phyloP scores from a whole-genome alignment of 2,888 invertebrate genomes.

The Spilarctia lutea region DNA sequence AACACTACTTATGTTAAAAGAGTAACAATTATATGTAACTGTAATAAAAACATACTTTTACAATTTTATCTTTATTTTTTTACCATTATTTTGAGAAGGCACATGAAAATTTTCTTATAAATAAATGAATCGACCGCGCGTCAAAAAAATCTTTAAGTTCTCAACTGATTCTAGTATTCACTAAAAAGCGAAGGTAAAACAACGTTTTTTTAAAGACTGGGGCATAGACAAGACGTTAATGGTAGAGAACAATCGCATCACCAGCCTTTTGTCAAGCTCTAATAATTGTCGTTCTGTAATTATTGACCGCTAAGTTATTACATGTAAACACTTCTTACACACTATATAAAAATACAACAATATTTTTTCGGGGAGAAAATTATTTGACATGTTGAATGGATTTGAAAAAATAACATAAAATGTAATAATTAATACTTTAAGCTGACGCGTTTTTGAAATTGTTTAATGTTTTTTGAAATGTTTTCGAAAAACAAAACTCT shows the following conservation, averaged over 20 bases:
- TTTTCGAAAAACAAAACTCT: too few relatives aligned
- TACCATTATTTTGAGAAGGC: slow-evolving; percentile 83
- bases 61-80: slow-evolving; percentile 69
- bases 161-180: slow-evolving; percentile 38
- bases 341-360: slow-evolving; percentile 85
- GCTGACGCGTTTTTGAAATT: too few relatives aligned
- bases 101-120: slow-evolving; percentile 84
- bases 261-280: slow-evolving; percentile 62
- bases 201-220: slow-evolving; percentile 29
- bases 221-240: slow-evolving; percentile 28
- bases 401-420: neutral
- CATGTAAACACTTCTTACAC: slow-evolving; percentile 71
- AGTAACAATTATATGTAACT: slow-evolving; percentile 78
- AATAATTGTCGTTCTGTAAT: slow-evolving; percentile 51
- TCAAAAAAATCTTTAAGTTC: slow-evolving; percentile 46
- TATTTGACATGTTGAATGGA: slow-evolving; percentile 54
- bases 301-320: slow-evolving; percentile 56
- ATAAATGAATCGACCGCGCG: slow-evolving; percentile 74
- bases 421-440: neutral
- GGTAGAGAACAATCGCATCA: slow-evolving; percentile 46
- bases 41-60: slow-evolving; percentile 77
- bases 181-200: slow-evolving; percentile 53
- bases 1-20: slow-evolving; percentile 73
- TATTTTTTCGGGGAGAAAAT: slow-evolving; percentile 62
- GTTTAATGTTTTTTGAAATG: too few relatives aligned